Evolutionary conservation across 1,140 invertebrate genomes (phyloP), one percentile per base, ranked within the genome.

Genomic region (Euborellia annulipes): DNA sequence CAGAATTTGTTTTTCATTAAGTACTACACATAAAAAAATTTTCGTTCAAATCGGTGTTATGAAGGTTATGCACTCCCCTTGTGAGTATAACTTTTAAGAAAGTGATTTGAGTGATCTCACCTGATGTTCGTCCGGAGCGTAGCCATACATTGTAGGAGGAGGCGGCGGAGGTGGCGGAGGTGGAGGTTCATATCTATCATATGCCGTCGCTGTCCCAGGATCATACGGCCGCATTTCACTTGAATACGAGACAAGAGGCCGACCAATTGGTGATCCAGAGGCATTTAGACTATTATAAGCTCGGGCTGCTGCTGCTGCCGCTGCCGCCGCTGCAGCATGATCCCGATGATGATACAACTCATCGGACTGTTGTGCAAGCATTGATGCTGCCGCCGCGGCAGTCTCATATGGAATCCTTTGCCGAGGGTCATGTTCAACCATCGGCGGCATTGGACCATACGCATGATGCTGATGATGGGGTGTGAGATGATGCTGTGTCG

Each of bases 161-260:
- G 63, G 64, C 48, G 61, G 62, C 61, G 63, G 48, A 60, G 61
- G 62, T 65, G 66, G 38, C 44, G 62, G 57, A 46, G 46, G 55
- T 41, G 49, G 46, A 18, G 72, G 67, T 53, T 82, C 79, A 62
- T 82, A 82, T 14, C 82, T 68, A 55, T 85, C 82, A 60, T 84
- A 85, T 0, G 77, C 76, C 0, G 76, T 68, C 1, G 71, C 64
- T 52, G 69, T 65, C 50, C 69, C 68, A 3, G 73, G 68, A 51
- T 76, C 72, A 48, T 77, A 76, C 0, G 75, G 71, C 40, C 74
- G 64, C 3, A 69, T 64, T 48, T 75, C 72, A 43, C 71, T 73
- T 0, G 73, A 74, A 50, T 76, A 76, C 2, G 73, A 73, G 1
- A 76, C 72, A 1, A 76, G 67, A 0, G 76, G 73, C 49, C 73